phyloP scores from a whole-genome alignment of 2,888 invertebrate genomes.

The Cerceris rybyensis region DNA sequence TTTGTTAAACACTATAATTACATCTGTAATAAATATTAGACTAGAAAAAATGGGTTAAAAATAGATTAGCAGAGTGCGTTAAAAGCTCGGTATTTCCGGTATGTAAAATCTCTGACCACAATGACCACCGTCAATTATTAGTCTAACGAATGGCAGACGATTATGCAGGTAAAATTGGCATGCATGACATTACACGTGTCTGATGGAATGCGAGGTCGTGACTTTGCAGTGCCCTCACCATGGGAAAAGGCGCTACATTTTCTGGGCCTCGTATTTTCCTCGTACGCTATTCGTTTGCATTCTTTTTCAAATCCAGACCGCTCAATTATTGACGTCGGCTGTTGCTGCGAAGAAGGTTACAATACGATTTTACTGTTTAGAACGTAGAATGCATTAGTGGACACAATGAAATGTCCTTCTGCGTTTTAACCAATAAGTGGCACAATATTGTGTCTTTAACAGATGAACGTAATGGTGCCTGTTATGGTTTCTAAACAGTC shows the following conservation, averaged over 20 bases:
- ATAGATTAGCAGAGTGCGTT: neutral
- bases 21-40: too few species aligned
- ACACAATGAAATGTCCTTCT: too few species aligned
- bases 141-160: neutral
- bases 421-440: too few species aligned
- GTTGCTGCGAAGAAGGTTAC: too few species aligned
- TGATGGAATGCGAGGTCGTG: conserved; percentile 7
- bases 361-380: too few species aligned
- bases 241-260: neutral
- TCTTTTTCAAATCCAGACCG: neutral
- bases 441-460: too few species aligned
- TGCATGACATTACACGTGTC: neutral
- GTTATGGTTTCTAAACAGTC: too few species aligned
- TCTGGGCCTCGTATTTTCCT: neutral
- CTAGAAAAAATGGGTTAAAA: too few species aligned
- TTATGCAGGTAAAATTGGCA: conserved; percentile 28
- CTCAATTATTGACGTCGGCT: neutral
- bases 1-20: too few species aligned
- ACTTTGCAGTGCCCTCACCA: neutral
- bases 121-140: neutral
- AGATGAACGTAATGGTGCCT: too few species aligned
- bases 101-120: neutral
- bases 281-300: neutral
- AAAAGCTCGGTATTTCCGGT: neutral
- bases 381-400: too few species aligned